Percentiles rank a stretch among this genome's conserved stretches.
phyloP scores from a whole-genome alignment of 92 coral and sea anemone genomes.

The Phenganax stokvisi region DNA sequence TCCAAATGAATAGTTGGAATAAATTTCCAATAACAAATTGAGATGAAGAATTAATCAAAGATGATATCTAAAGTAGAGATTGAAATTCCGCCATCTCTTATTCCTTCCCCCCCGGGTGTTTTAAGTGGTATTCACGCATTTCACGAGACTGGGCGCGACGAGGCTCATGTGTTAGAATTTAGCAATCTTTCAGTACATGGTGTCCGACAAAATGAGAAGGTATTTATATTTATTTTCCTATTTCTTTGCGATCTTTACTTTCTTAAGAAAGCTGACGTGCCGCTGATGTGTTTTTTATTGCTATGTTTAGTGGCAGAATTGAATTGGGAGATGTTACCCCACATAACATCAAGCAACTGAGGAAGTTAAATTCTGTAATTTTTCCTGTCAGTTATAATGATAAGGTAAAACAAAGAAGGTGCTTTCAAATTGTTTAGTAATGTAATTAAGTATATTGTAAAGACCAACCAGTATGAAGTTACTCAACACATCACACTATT shows the following conservation, averaged over 20 bases:
- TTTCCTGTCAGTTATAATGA: slow-evolving; percentile 98
- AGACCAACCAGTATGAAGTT: neutral
- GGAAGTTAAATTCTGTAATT: slow-evolving; percentile 86
- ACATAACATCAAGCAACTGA: slow-evolving; percentile 97
- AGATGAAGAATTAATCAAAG: too few relatives aligned
- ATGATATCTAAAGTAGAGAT: too few relatives aligned
- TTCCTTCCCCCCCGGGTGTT: neutral
- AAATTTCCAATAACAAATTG: neutral
- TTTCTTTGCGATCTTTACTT: neutral
- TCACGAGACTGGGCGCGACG: slow-evolving; percentile 34
- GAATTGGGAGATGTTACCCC: slow-evolving; percentile 96
- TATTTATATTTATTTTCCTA: neutral
- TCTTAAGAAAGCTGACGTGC: neutral
- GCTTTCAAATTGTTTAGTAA: neutral
- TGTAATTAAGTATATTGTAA: neutral
- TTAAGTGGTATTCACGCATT: neutral
- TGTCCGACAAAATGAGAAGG: slow-evolving; percentile 35
- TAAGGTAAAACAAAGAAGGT: slow-evolving; percentile 51
- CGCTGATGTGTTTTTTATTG: neutral
- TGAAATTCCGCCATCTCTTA: neutral
- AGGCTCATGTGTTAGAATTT: neutral
- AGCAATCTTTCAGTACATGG: neutral
- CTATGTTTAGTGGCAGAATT: slow-evolving; percentile 55
- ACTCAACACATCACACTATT: too few relatives aligned
- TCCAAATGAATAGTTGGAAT: too few relatives aligned